Evolutionary conservation across 2,797 vertebrate genomes (phyloP).

Genomic region (Acanthis flammea): DNA sequence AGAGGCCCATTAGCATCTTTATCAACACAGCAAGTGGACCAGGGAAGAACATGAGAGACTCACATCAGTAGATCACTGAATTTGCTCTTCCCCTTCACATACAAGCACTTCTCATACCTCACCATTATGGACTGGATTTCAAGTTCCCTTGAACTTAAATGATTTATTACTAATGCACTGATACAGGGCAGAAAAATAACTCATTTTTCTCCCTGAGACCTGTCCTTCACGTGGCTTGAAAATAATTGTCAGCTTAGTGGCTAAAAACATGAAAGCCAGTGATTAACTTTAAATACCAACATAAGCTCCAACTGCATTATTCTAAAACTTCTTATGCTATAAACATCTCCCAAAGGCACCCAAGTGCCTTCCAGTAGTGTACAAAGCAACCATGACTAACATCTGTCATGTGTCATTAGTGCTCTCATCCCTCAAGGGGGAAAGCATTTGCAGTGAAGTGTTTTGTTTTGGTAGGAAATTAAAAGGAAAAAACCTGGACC

Average conservation of each 20-base stretch:
- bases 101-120: not conserved
- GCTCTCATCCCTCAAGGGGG: conserved; percentile 5
- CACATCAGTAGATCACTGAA: not conserved
- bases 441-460: conserved; percentile 34
- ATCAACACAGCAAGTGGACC: not conserved
- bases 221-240: not conserved
- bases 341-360: not conserved
- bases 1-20: conserved; percentile 25
- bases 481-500: not conserved
- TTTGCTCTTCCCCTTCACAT: not conserved
- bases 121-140: not conserved
- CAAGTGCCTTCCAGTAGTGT: conserved; percentile 15
- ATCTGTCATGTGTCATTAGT: conserved; percentile 52
- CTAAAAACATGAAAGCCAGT: conserved; percentile 8
- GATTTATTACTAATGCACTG: not conserved
- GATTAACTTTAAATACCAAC: conserved; percentile 17
- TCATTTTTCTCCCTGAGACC: not conserved
- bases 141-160: not conserved
- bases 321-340: conserved; percentile 14
- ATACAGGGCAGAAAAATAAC: not conserved
- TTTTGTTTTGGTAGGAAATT: conserved; percentile 48
- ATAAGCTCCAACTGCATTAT: not conserved
- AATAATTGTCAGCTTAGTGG: not conserved
- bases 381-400: conserved; percentile 30
- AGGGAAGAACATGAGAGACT: not conserved